Conservation (phyloP, 1,140 invertebrate genomes). For the Popillia japonica region DNA sequence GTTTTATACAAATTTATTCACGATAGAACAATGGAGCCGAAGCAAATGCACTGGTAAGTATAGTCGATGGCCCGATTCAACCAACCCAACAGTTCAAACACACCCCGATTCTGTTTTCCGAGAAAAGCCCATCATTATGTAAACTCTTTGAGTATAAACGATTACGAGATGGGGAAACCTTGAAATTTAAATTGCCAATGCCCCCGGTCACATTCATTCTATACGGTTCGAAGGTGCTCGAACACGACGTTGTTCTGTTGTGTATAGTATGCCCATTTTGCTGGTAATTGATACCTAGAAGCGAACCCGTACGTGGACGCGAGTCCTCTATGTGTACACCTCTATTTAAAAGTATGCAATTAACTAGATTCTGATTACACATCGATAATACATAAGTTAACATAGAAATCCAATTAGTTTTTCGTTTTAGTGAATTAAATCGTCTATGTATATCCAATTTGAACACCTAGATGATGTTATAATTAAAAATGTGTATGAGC, state of each 20-base stretch:
- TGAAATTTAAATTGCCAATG: constrained; percentile 11
- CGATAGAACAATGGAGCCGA: too few species aligned
- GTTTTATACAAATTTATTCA: too few species aligned
- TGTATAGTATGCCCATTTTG: neutral
- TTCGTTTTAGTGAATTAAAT: too few species aligned
- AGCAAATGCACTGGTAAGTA: too few species aligned
- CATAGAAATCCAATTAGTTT: too few species aligned
- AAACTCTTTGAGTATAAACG: neutral
- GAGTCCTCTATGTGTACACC: too few species aligned
- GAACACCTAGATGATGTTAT: too few species aligned
- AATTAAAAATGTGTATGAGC: too few species aligned
- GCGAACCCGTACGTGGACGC: neutral
- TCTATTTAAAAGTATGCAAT: too few species aligned
- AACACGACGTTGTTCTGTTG: neutral
- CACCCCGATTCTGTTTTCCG: neutral
- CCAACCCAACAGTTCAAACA: neutral
- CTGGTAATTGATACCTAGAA: constrained; percentile 10
- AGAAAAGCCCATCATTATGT: neutral
- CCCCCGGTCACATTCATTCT: neutral
- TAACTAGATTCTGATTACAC: too few species aligned
- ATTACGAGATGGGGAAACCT: neutral
- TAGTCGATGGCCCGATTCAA: neutral
- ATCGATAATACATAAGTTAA: too few species aligned
- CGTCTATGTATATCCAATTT: neutral
- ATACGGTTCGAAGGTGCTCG: neutral